These are phyloP conservation scores for Timema podura DNA, from an alignment of 2,888 invertebrate species.

Conservation along the genomic window DNA sequence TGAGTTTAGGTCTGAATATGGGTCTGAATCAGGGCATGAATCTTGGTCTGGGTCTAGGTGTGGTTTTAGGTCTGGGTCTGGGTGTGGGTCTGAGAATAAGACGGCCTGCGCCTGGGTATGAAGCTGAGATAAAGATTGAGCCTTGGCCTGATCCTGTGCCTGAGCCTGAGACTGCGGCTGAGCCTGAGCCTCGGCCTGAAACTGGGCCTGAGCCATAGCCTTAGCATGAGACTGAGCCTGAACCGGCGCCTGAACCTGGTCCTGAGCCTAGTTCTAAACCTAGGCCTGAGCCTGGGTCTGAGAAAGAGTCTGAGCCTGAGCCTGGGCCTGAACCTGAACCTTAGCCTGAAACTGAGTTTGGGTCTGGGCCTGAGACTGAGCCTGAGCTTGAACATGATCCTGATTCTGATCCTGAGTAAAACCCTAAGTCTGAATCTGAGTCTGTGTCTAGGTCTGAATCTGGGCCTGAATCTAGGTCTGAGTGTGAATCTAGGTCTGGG, in stretches of 20 bases:
- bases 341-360: background rate
- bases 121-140: background rate
- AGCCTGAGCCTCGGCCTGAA: slow-evolving; percentile 33
- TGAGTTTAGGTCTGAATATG: background rate
- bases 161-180: slow-evolving; percentile 29
- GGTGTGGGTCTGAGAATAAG: slow-evolving; percentile 20
- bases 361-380: slow-evolving; percentile 23
- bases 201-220: slow-evolving; percentile 31
- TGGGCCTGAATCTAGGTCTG: too few species aligned
- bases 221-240: slow-evolving; percentile 28
- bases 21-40: background rate
- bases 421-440: slow-evolving; percentile 31
- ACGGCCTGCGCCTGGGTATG: slow-evolving; percentile 13
- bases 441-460: too few species aligned
- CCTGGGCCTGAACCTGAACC: background rate
- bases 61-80: slow-evolving; percentile 5
- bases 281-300: slow-evolving; percentile 31
- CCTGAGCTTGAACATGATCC: slow-evolving; percentile 28
- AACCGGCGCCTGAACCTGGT: background rate
- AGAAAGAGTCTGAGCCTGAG: slow-evolving; percentile 27
- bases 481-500: too few species aligned
- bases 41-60: slow-evolving; percentile 17
- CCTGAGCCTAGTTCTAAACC: slow-evolving; percentile 31
- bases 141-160: slow-evolving; percentile 5
- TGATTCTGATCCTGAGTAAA: slow-evolving; percentile 30